Base-by-base conservation (phyloP, 2,113 vertebrate species). In the Leptodactylus fuscus region DNA sequence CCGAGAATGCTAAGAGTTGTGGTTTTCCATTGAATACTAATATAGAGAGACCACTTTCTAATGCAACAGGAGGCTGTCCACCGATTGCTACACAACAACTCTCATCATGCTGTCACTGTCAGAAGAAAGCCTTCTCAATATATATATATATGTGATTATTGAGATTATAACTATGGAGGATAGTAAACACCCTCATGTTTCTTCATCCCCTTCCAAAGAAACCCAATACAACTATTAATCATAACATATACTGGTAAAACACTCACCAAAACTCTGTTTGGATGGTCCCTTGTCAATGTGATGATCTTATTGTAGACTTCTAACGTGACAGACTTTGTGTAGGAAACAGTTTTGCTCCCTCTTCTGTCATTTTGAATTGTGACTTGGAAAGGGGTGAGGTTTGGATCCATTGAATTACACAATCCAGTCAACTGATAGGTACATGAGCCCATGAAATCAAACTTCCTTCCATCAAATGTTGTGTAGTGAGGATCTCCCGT, bases 361-460 rank as follows among this genome's bases (percentile, higher is more conserved):
- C 93, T 87, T 32, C 93, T 87, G 34, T 95, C 94, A 60, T 95
- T 96, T 85, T 91, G 91, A 87, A 94, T 93, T 0, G 88, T 91
- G 82, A 96, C 60, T 0, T n/a, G 65, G 88, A 96, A 96, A 4
- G 94, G 94, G 6, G 86, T 87, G 0, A 95, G 90, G 0, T 58
- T 51, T 29, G 92, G 62, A 34, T 93, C 79, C 0, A 69, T 22
- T 0, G 89, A 4, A 0, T 91, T 69, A 92, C 81, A 87, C 49
- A 91, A 71, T 0, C 27, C 88, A 0, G 82, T 88, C 12, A 90
- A 8, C 60, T 87, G 85, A 70, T 96, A 96, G n/a, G 90, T 51
- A 58, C 95, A 96, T 29, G 93, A 94, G 27, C 95, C 95, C 82
- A 94, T 93, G 91, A 96, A 96, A 85, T 96, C 76, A 0, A 82